Conservation (phyloP, 2,888 invertebrate species). For the Pelosia muscerda region DNA sequence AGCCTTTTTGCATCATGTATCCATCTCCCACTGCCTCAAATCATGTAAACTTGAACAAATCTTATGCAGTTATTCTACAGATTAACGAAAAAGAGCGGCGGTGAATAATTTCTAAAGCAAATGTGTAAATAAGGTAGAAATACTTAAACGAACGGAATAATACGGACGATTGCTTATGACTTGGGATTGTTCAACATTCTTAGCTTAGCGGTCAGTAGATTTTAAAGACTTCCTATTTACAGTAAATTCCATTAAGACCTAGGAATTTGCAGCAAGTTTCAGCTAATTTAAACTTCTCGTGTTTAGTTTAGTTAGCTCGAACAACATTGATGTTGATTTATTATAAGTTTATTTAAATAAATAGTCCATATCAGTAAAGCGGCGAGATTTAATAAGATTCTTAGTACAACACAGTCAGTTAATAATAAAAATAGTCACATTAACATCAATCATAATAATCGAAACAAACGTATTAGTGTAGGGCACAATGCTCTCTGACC, state of each 20-base stretch:
- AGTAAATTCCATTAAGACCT: conserved; percentile 51
- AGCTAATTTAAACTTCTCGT: conserved; percentile 41
- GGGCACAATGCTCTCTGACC: conserved; percentile 75
- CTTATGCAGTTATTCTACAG: too few species aligned
- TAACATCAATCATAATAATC: conserved; percentile 69
- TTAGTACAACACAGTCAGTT: conserved; percentile 13
- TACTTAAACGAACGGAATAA: background rate
- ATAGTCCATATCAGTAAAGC: too few species aligned
- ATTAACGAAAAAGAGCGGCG: background rate
- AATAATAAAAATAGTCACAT: conserved; percentile 41
- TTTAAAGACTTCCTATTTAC: conserved; percentile 53
- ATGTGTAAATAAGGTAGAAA: background rate
- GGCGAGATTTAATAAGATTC: background rate
- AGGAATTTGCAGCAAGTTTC: conserved; percentile 38
- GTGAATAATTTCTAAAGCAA: background rate
- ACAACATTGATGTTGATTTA: conserved; percentile 17
- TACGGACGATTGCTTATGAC: conserved; percentile 26
- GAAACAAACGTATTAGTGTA: conserved; percentile 72
- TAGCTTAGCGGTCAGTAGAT: conserved; percentile 55
- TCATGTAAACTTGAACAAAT: too few species aligned
- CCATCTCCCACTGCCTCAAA: too few species aligned
- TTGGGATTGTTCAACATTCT: conserved; percentile 31
- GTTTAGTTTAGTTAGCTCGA: conserved; percentile 21
- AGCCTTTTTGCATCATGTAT: too few species aligned
- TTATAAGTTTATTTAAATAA: background rate